Evolutionary conservation across 2,888 invertebrate genomes (phyloP), one percentile per base, ranked within the genome.

Genomic region (Leucoptera coffeella): DNA sequence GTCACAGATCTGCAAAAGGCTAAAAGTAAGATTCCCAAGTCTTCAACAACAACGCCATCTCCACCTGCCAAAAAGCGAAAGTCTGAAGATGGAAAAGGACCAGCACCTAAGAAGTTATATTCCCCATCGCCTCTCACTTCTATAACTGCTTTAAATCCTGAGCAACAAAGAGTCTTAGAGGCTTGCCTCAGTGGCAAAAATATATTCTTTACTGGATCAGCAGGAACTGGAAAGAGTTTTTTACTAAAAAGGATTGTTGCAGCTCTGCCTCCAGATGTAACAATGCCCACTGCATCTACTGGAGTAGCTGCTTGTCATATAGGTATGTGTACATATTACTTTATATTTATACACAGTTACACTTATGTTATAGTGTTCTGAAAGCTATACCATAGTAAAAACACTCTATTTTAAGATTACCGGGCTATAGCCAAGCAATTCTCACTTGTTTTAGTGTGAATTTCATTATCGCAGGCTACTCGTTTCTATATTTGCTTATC

Each of bases 221-320:
- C 95, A 6, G 95, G 96, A 2, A 95, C 90, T 3, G 94, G 94
- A 1, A 96, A 96, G 53, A 94, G 94, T 40, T 91, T 83, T 47
- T 57, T 96, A 29, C 57, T 96, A 28, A 81, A 80, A 32, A 80
- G 82, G 40, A 92, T 95, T 32, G 85, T 95, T 23, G 82, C 86
- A 31, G 80, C 86, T 3, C 57, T 96, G 25, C 92, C 95, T 1
- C 94, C 94, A 1, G 88, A 92, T 47, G 83, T 83, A 12, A 94
- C 95, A 1, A 78, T 83, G 37, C 81, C 88, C 4, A 94, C 94
- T 4, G 96, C 95, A n/a, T 94, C 94, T 23, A 96, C 96, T 14
- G 95, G 95, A 27, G 92, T 95, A 7, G 95, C 95, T 11, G 95
- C 95, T 28, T 94, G 93, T 53, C 87, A 94, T 38, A 85, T 96